Evolutionary conservation across 2,888 invertebrate species (phyloP), one percentile per base, ranked within the genome.

Genomic region (Drosophila acutilabella): DNA sequence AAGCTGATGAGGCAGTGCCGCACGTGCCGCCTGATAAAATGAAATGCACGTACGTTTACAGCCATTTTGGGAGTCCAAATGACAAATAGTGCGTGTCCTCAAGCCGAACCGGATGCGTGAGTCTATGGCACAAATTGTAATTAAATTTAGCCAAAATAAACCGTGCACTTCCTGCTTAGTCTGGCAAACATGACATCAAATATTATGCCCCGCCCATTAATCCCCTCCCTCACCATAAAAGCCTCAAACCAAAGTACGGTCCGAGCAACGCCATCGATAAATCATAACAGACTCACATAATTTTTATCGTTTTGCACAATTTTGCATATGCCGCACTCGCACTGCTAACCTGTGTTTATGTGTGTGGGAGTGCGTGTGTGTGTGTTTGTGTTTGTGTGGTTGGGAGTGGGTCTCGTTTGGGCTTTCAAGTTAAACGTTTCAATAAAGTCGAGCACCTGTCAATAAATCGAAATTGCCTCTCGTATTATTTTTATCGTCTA

Each of bases 371-470:
- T 56, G 11, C 30, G 11, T 42, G 44, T 18, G 18, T n/a, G 20
- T 20, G 20, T 20, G 20, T 3, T 47, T 11, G 36, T 56, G 13
- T 52, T n/a, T 26, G 16, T 3, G 18, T 16, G 41, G 38, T 36
- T 42, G 18, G 30, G 58, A 44, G 48, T 4, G 57, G 10, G 36
- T 52, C 48, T 57, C 69, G 52, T 33, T 64, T 73, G 61, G 58
- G 61, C 61, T 82, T 81, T 83, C 72, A 76, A 85, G 78, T 85
- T 87, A 81, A 86, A 86, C 85, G 85, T 88, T 88, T 86, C 84
- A 89, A 89, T 84, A 88, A 89, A 88, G 88, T 84, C 82, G 85
- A 89, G 88, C 88, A 89, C 89, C 88, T 89, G 89, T 88, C 89
- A 89, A 88, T 89, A 89, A 89, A 85, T 83, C 80, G 82, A 86